phyloP scores from a whole-genome alignment of 1,140 invertebrate species.

The Drosophila navojoa region DNA sequence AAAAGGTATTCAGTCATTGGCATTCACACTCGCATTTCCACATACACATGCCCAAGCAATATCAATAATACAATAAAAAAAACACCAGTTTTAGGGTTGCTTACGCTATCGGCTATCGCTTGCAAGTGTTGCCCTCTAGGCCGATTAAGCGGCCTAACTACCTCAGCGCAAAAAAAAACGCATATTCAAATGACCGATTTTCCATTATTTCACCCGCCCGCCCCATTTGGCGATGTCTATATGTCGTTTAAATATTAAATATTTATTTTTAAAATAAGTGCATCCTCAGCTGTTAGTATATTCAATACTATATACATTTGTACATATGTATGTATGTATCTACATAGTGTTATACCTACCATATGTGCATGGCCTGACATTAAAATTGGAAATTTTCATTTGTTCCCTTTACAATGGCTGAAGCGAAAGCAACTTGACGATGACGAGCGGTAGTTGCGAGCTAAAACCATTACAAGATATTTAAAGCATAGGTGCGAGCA shows the following conservation, averaged over 20 bases:
- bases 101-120: slow-evolving; percentile 20
- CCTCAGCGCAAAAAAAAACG: slow-evolving; percentile 39
- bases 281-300: slow-evolving; percentile 10
- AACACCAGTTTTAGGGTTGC: slow-evolving; percentile 44
- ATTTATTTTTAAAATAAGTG: slow-evolving; percentile 37
- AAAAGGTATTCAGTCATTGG: slow-evolving; percentile 5
- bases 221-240: neutral
- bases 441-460: slow-evolving; percentile 30
- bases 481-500: slow-evolving; percentile 22
- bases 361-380: slow-evolving; percentile 48
- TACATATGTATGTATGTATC: slow-evolving; percentile 8
- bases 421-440: slow-evolving; percentile 43
- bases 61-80: slow-evolving; percentile 9
- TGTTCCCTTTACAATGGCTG: slow-evolving; percentile 43
- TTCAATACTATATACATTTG: slow-evolving; percentile 11
- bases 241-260: slow-evolving; percentile 9
- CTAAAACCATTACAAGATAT: slow-evolving; percentile 16
- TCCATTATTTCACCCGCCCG: neutral
- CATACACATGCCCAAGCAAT: neutral
- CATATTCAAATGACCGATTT: slow-evolving; percentile 39
- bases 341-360: slow-evolving; percentile 31
- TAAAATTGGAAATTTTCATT: slow-evolving; percentile 53
- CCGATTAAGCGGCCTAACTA: slow-evolving; percentile 25
- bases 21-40: slow-evolving; percentile 11
- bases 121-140: slow-evolving; percentile 39